Evolutionary conservation across 2,113 vertebrate genomes (phyloP), one percentile per base, ranked within the genome.

Genomic region (Melanerpes aurifrons): DNA sequence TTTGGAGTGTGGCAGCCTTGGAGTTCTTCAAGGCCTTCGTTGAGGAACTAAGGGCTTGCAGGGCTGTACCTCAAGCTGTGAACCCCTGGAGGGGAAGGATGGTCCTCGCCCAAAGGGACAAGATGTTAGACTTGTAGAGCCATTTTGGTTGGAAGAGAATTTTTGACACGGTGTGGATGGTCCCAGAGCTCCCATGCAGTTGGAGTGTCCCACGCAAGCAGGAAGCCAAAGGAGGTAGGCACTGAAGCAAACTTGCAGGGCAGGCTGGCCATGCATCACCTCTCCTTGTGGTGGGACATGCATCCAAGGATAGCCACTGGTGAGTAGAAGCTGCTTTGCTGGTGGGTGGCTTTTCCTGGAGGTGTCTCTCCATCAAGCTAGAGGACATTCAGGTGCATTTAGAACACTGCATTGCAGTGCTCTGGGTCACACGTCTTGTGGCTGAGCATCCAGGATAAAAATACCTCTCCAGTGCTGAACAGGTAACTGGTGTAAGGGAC

Each of bases 371-470:
- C 50, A 6, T 63, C 47, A 15, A 22, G 47, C 28, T 87, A 74
- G 32, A 84, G 21, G 58, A 87, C 4, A 28, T 18, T 16, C 0
- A 0, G 19, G 22, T 58, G 14, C 20, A 19, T 53, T 73, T 59
- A 3, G 9, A 66, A 70, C 21, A 17, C 20, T 90, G 86, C 50
- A 22, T 18, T 45, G 75, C 3, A 0, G 28, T 8, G 29, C 57
- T 48, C 64, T 26, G 71, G 0, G 0, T 28, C 29, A 15, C 3
- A 0, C 13, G 15, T 62, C 66, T 40, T 1, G 61, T 16, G 67
- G 16, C 68, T 29, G 26, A 69, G 59, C 58, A 73, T 73, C 19
- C 59, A 28, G 77, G 77, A 86, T 68, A 76, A 76, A 92, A 90
- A 79, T 26, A 31, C 22, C 63, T 59, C 24, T 45, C 40, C 45